Base-by-base conservation (phyloP, 2,797 vertebrate genomes). In the Chrysolophus pictus region DNA sequence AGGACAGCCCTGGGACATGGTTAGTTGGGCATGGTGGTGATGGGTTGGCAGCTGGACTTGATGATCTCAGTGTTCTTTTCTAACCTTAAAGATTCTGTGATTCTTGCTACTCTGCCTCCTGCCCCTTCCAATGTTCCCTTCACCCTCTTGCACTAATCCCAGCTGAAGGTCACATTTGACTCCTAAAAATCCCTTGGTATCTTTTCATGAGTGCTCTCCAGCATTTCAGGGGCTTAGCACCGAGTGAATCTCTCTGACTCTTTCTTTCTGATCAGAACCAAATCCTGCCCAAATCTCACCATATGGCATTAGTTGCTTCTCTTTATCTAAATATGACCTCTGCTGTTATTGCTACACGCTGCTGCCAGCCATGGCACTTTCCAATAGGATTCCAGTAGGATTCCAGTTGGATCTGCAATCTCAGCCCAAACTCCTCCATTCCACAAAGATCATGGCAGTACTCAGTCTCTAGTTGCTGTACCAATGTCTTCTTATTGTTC, bases 291-390 rank as follows among this genome's bases (percentile, higher is more conserved):
- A 59, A 47, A 73, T 42, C 39, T 69, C 60, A 67, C 14, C 29
- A 11, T 12, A 42, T 0, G 4, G 11, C 47, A 31, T 76, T 26
- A 75, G 44, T 29, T 19, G 39, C 68, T 62, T 4, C 9, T 11
- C 16, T 4, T 9, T 24, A 1, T 44, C n/a, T 2, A 0, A 10
- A 49, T 4, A 9, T 12, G 4, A 6, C 11, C 13, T 89, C 73
- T 29, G 18, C 29, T 56, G 8, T 14, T 69, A 9, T 13, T 49
- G 15, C 6, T 87, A 8, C 41, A 17, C 7, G 16, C 41, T 42
- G 15, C 41, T 42, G 16, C 41, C 35, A 88, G 12, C 4, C 17
- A 3, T 33, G 12, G 4, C 28, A 31, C 42, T 26, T 14, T 75
- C 83, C 13, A 49, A 49, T 49, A 49, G 47, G 47, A 49, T 49